These are phyloP conservation scores for Salminus brasiliensis DNA, from an alignment of 2,113 vertebrate species.

Conservation along the genomic window DNA sequence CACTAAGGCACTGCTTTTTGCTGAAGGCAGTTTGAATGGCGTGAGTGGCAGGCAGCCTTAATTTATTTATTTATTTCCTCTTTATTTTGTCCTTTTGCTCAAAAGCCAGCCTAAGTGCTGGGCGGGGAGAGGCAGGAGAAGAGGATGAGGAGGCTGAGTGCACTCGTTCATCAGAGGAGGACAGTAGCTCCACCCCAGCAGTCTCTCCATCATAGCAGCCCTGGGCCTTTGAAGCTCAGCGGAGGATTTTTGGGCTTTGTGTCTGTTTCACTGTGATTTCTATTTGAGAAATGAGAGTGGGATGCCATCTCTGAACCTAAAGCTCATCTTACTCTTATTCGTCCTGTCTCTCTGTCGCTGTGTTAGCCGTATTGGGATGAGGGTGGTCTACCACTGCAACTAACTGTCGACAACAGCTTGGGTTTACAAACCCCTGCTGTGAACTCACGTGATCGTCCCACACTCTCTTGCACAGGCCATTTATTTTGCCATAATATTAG, in stretches of 20 bases:
- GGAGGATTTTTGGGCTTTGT: slow-evolving; percentile 16
- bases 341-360: neutral
- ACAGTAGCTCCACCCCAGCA: slow-evolving; percentile 16
- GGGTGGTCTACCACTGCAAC: neutral
- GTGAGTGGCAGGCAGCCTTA: slow-evolving; percentile 70
- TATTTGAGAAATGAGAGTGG: neutral
- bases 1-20: neutral
- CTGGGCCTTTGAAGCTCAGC: slow-evolving; percentile 14
- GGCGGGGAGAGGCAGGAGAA: neutral
- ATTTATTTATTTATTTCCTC: slow-evolving; percentile 62
- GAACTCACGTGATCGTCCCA: too few relatives aligned
- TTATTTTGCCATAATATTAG: too few relatives aligned
- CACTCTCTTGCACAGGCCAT: too few relatives aligned
- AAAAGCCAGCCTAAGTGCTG: neutral
- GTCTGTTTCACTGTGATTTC: neutral
- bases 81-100: slow-evolving; percentile 38
- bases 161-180: neutral
- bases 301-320: neutral
- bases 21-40: slow-evolving; percentile 70
- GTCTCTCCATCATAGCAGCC: neutral
- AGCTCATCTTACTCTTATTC: neutral
- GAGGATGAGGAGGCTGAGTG: slow-evolving; percentile 7
- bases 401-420: neutral
- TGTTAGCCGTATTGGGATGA: neutral
- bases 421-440: too few relatives aligned